phyloP scores from a whole-genome alignment of 2,113 vertebrate genomes.

The Neogobius melanostomus region DNA sequence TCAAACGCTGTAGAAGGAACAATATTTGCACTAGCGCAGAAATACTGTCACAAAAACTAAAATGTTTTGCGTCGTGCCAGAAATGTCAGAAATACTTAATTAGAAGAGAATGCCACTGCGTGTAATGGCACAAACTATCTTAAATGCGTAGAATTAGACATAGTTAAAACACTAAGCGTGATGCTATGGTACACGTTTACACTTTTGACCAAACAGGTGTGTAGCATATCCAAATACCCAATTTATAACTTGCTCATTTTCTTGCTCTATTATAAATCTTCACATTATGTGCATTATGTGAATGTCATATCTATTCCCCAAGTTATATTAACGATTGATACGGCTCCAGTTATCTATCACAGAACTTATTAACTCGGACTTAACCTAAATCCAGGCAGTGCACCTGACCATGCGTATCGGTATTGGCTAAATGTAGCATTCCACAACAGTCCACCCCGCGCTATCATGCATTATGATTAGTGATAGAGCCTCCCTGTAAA shows the following conservation, averaged over 20 bases:
- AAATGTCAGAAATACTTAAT: neutral
- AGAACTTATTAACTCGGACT: conserved; percentile 5
- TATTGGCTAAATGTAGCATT: conserved; percentile 41
- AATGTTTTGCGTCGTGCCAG: neutral
- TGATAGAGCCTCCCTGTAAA: conserved; percentile 52
- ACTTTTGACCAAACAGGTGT: no score
- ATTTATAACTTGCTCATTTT: no score
- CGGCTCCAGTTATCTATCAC: neutral
- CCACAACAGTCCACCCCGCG: conserved; percentile 40
- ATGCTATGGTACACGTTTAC: no score
- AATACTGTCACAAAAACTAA: neutral
- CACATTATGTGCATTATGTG: neutral
- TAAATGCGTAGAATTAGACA: no score
- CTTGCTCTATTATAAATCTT: no score
- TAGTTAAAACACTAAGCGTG: no score
- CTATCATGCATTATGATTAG: conserved; percentile 55
- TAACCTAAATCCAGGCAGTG: conserved; percentile 10
- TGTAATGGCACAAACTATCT: neutral
- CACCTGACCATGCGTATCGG: neutral
- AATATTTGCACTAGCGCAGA: neutral
- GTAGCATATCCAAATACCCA: no score
- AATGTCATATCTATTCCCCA: neutral
- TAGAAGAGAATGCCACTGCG: neutral
- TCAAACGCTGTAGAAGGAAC: neutral
- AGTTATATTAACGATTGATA: neutral